Percentiles rank a stretch among this genome's conserved stretches.
phyloP scores from a whole-genome alignment of 1,140 invertebrate species.

The Drosophila parabipectinata region DNA sequence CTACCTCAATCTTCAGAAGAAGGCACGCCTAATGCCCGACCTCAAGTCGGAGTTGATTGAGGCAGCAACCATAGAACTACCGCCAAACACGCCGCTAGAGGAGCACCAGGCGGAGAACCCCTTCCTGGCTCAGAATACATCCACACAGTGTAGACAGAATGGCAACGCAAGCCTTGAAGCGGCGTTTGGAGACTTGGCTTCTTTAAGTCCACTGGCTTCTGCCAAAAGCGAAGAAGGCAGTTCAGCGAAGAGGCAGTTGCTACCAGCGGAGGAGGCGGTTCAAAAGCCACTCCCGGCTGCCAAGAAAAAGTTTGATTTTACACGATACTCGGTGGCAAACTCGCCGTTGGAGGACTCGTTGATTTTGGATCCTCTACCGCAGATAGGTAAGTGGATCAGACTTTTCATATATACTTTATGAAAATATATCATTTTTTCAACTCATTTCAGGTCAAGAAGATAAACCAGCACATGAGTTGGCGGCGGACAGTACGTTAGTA shows the following conservation, averaged over 20 bases:
- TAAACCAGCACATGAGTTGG: not conserved
- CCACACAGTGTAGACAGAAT: conserved; percentile 46
- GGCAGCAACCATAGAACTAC: not conserved
- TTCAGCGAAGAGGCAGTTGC: conserved; percentile 44
- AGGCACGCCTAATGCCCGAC: not conserved
- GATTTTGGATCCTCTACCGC: conserved; percentile 14
- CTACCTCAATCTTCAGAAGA: conserved; percentile 18
- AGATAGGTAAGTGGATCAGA: conserved; percentile 2
- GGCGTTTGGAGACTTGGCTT: conserved; percentile 5
- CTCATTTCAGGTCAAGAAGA: not conserved
- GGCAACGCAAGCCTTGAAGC: conserved; percentile 13
- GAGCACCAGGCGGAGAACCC: conserved; percentile 30
- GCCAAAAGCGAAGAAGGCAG: not conserved
- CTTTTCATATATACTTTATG: not conserved
- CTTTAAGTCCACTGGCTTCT: conserved; percentile 43
- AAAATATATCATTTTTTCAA: not conserved
- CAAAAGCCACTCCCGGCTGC: not conserved
- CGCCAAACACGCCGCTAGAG: conserved; percentile 58
- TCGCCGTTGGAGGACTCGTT: conserved; percentile 17
- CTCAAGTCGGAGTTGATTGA: conserved; percentile 22
- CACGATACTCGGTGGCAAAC: conserved; percentile 48
- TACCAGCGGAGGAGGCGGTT: conserved; percentile 1
- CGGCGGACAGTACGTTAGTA: not conserved
- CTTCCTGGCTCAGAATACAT: conserved; percentile 57
- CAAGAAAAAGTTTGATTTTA: conserved; percentile 56